Evolutionary conservation across 2,113 vertebrate genomes (phyloP), one percentile per base, ranked within the genome.

Genomic region (Nyctereutes procyonoides): DNA sequence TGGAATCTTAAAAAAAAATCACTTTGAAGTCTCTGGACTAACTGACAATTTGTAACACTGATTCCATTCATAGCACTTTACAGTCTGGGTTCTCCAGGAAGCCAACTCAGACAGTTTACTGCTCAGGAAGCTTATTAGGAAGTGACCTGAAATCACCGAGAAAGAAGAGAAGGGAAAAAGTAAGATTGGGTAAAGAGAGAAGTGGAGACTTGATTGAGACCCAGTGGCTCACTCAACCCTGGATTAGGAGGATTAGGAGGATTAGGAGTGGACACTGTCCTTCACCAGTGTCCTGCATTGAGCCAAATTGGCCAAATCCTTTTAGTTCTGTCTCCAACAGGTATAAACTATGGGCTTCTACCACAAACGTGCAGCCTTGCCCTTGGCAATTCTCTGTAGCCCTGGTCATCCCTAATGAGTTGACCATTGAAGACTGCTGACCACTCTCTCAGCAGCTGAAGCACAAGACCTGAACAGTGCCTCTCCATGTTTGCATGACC

Each of bases 1-100:
- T 24, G 35, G 22, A 65, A 81, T 60, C 43, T 51, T 88, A 73
- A 16, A 94, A 90, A 58, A 79, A 60, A 63, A 82, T 69, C 19
- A 90, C 62, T 96, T 83, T 26, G 6, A 85, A 62, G 43, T 63
- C 2, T 67, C 69, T 30, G 8, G 3, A 32, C 7, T n/a, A 58
- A 92, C 85, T 30, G 32, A 43, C 19, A 74, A 28, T 48, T 79
- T 30, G 28, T 53, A 80, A 80, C 62, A 80, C 1, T 26, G 26
- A 62, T 74, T 20, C 11, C 48, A 86, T 85, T 53, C 30, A 35
- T 16, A 26, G 20, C 56, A 73, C 60, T 22, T 63, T 16, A 69
- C 3, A 14, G 24, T 77, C 62, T 7, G 32, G 30, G 4, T 55
- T 53, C 17, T 92, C 48, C 63, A 79, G 38, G 17, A 60, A 55